These are phyloP conservation scores for Poeciliopsis prolifica DNA, from an alignment of 2,113 vertebrate species.

Conservation along the genomic window DNA sequence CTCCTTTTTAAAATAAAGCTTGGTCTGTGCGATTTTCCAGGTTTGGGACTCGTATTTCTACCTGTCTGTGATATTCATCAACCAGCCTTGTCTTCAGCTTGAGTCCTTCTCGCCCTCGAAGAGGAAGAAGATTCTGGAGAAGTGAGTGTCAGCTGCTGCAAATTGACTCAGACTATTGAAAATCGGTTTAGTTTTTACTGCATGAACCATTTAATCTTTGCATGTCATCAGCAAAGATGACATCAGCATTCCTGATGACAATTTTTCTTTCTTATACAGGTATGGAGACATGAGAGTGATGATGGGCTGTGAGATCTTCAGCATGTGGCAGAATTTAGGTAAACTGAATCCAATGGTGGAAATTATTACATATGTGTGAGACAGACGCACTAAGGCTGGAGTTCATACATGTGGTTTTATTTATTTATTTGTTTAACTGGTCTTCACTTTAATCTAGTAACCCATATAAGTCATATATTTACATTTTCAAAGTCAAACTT, in stretches of 20 bases:
- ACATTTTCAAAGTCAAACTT: background rate
- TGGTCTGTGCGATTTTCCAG: slow-evolving; percentile 67
- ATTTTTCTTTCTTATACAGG: slow-evolving; percentile 67
- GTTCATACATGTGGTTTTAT: too few species aligned
- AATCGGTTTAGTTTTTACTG: background rate
- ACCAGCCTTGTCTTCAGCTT: slow-evolving; percentile 95
- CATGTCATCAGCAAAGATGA: slow-evolving; percentile 7
- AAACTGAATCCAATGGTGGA: slow-evolving; percentile 23
- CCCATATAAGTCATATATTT: background rate
- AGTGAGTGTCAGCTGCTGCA: slow-evolving; percentile 80
- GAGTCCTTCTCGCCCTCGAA: slow-evolving; percentile 97
- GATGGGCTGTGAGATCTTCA: slow-evolving; percentile 99
- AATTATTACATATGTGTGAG: background rate
- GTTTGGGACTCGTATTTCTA: slow-evolving; percentile 99
- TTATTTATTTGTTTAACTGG: background rate
- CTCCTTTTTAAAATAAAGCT: background rate
- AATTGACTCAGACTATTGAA: too few species aligned
- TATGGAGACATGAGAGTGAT: slow-evolving; percentile 99
- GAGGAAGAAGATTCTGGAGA: slow-evolving; percentile 96
- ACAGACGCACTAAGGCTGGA: background rate
- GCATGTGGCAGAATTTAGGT: slow-evolving; percentile 99
- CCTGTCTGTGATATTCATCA: slow-evolving; percentile 98
- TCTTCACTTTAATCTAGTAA: background rate
- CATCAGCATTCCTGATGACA: background rate
- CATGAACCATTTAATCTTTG: background rate